Percentiles rank a stretch among this genome's conserved stretches.
phyloP scores from a whole-genome alignment of 2,888 invertebrate genomes.

The Platerodrilus igneus region DNA sequence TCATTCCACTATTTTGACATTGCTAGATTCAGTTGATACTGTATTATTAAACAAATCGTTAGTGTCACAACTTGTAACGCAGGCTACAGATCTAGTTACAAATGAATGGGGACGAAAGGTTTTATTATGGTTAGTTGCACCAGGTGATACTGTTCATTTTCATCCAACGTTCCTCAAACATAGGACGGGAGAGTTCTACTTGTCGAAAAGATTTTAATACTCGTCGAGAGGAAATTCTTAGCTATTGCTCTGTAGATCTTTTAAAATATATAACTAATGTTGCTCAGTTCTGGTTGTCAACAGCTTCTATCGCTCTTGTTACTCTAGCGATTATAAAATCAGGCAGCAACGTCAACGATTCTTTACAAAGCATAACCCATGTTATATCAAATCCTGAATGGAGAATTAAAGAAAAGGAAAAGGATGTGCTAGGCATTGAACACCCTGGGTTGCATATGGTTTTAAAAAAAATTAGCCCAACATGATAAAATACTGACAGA shows the following conservation, averaged over 20 bases:
- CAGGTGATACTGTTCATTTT: conserved; percentile 74
- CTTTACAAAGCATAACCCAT: conserved; percentile 48
- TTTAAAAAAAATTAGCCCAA: conserved; percentile 68
- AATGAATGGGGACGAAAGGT: conserved; percentile 79
- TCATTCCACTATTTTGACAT: conserved; percentile 72
- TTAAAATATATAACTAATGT: conserved; percentile 48
- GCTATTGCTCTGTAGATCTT: conserved; percentile 34
- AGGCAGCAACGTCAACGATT: conserved; percentile 52
- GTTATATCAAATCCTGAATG: conserved; percentile 52
- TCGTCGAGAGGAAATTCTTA: conserved; percentile 63
- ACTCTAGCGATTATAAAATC: conserved; percentile 67
- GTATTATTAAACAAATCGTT: conserved; percentile 81
- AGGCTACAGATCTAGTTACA: conserved; percentile 63
- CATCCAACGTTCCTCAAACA: conserved; percentile 74
- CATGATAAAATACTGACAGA: conserved; percentile 52
- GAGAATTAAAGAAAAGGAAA: conserved; percentile 51
- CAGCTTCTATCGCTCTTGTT: conserved; percentile 62
- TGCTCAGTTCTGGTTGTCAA: conserved; percentile 63
- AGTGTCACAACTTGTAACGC: conserved; percentile 63
- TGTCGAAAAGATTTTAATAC: conserved; percentile 69
- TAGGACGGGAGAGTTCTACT: conserved; percentile 66
- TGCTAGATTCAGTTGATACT: conserved; percentile 88
- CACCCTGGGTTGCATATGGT: conserved; percentile 72
- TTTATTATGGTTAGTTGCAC: conserved; percentile 80
- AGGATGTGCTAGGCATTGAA: conserved; percentile 58